These are phyloP conservation scores for Cheilosia variabilis DNA, from an alignment of 2,888 invertebrate species.

Conservation along the genomic window DNA sequence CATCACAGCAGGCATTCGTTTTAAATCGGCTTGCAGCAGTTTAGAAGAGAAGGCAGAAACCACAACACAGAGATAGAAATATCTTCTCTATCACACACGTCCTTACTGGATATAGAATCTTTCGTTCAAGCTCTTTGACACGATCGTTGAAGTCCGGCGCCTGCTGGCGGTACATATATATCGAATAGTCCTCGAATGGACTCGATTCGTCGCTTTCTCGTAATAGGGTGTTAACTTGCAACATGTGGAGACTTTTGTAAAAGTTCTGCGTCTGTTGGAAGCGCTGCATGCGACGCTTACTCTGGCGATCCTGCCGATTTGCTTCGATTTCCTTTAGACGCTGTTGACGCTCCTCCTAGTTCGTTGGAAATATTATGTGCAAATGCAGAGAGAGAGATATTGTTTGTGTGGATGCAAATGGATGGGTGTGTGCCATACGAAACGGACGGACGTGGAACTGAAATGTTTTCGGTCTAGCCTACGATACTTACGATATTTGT, in stretches of 20 bases:
- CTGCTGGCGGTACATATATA: slow-evolving; percentile 93
- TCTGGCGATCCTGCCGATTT: slow-evolving; percentile 87
- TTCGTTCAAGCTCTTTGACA: slow-evolving; percentile 91
- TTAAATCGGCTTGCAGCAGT: slow-evolving; percentile 40
- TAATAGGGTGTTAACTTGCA: slow-evolving; percentile 88
- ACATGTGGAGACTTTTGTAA: slow-evolving; percentile 92
- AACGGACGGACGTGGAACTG: slow-evolving; percentile 53
- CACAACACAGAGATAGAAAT: slow-evolving; percentile 57
- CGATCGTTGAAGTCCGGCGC: slow-evolving; percentile 93
- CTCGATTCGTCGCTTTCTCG: slow-evolving; percentile 86
- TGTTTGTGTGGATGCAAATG: slow-evolving; percentile 22
- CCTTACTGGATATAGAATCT: slow-evolving; percentile 90
- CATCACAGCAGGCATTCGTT: slow-evolving; percentile 40
- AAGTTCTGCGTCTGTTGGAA: slow-evolving; percentile 92
- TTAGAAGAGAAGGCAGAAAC: slow-evolving; percentile 51
- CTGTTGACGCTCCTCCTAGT: slow-evolving; percentile 89
- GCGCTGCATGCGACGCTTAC: slow-evolving; percentile 87
- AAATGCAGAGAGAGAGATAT: slow-evolving; percentile 37
- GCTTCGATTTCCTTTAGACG: slow-evolving; percentile 90
- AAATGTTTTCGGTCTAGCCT: slow-evolving; percentile 66
- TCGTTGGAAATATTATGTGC: slow-evolving; percentile 48
- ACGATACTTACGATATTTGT: slow-evolving; percentile 86
- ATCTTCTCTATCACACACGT: slow-evolving; percentile 57
- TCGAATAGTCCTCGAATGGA: slow-evolving; percentile 92
- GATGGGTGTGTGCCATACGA: slow-evolving; percentile 14